These are phyloP conservation scores for Tenebrosternarchus preto DNA, from an alignment of 2,113 vertebrate genomes.

Conservation along the genomic window DNA sequence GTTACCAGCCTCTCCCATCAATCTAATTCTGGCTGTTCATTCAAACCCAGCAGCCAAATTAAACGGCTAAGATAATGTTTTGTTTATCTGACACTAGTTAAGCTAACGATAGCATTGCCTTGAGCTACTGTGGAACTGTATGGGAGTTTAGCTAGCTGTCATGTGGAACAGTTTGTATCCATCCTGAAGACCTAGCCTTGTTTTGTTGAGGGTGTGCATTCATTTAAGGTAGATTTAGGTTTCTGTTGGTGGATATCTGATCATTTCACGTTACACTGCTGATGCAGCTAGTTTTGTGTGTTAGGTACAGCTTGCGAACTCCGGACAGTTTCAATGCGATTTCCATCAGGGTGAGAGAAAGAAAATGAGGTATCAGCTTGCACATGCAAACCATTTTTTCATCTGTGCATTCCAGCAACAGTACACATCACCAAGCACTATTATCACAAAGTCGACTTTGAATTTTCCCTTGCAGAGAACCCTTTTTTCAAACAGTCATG, in stretches of 20 bases:
- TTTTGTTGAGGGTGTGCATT: neutral
- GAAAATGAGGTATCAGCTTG: slow-evolving; percentile 8
- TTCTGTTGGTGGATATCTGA: slow-evolving; percentile 29
- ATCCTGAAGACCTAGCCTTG: neutral
- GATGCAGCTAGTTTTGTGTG: neutral
- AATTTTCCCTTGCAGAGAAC: no score
- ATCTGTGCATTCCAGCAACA: neutral
- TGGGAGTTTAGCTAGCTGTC: neutral
- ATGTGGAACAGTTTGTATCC: slow-evolving; percentile 5
- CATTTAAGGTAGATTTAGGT: neutral
- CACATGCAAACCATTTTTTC: neutral
- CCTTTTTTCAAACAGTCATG: no score
- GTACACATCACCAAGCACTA: neutral
- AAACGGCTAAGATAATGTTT: neutral
- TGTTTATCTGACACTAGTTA: neutral
- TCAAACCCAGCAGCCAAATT: neutral
- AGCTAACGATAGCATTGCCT: no score
- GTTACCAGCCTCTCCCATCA: slow-evolving; percentile 45
- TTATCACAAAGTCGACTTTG: neutral
- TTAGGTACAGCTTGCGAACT: neutral
- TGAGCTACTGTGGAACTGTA: neutral
- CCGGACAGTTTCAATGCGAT: neutral
- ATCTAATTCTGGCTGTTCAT: slow-evolving; percentile 38
- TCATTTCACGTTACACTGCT: slow-evolving; percentile 37
- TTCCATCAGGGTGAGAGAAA: slow-evolving; percentile 6